Percentiles rank a stretch among this genome's conserved stretches.
Evolutionary conservation across 2,888 invertebrate genomes (phyloP).

Genomic region (Hydrotaea diabolus): DNA sequence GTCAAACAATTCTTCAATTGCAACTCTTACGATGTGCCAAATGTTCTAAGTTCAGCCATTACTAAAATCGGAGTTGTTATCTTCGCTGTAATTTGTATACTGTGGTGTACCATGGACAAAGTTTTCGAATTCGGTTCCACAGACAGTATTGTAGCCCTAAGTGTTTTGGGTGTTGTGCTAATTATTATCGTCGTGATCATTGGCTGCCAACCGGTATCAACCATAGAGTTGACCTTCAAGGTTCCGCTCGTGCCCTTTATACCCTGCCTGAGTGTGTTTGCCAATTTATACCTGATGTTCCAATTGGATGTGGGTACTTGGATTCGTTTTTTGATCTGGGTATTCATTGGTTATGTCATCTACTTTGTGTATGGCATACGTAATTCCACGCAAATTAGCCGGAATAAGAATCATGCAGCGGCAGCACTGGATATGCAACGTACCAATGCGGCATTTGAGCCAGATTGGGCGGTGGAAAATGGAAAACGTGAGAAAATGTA

Average conservation of each 20-base stretch:
- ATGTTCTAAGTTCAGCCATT: conserved; percentile 84
- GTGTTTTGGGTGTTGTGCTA: conserved; percentile 82
- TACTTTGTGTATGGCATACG: conserved; percentile 93
- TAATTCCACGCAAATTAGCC: conserved; percentile 84
- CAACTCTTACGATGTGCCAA: conserved; percentile 86
- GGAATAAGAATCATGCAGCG: conserved; percentile 77
- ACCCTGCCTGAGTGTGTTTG: conserved; percentile 91
- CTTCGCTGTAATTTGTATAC: conserved; percentile 82
- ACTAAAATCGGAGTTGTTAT: conserved; percentile 84
- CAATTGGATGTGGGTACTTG: conserved; percentile 92
- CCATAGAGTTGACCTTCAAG: conserved; percentile 86
- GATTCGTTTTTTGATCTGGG: conserved; percentile 93
- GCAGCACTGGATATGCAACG: conserved; percentile 72
- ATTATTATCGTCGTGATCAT: conserved; percentile 84
- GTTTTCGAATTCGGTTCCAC: conserved; percentile 68
- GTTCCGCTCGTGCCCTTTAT: conserved; percentile 93
- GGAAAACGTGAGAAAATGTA: conserved; percentile 62
- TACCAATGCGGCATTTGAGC: conserved; percentile 75
- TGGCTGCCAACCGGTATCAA: conserved; percentile 86
- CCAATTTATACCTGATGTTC: conserved; percentile 95
- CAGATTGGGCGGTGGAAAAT: conserved; percentile 76
- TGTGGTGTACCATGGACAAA: conserved; percentile 75
- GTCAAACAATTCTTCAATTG: conserved; percentile 86
- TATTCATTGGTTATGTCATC: conserved; percentile 90
- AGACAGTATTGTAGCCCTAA: conserved; percentile 80